Evolutionary conservation across 2,888 invertebrate genomes (phyloP).

Genomic region (Brenthis daphne): DNA sequence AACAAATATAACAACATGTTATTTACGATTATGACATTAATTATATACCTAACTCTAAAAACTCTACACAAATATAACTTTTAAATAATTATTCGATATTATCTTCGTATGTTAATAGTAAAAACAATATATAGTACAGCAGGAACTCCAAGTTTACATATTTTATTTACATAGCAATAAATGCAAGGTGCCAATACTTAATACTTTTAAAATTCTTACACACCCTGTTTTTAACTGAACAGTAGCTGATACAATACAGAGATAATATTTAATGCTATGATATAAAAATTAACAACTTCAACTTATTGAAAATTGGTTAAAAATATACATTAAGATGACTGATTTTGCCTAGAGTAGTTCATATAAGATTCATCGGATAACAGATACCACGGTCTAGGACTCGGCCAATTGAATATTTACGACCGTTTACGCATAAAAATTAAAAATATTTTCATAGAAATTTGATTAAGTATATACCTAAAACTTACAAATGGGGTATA

Average conservation of each 20-base stretch:
- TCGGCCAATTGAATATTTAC: too few relatives aligned
- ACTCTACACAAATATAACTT: too few relatives aligned
- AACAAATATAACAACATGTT: neutral
- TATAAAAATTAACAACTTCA: constrained; percentile 11
- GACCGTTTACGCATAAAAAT: too few relatives aligned
- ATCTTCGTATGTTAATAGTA: too few relatives aligned
- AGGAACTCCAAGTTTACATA: too few relatives aligned
- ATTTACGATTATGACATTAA: too few relatives aligned
- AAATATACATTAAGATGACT: constrained; percentile 10
- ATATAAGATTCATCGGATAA: neutral
- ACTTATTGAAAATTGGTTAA: constrained; percentile 15
- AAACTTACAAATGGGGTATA: too few relatives aligned
- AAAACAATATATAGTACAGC: too few relatives aligned
- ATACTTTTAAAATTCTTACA: neutral
- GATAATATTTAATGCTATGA: constrained; percentile 17
- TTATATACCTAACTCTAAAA: too few relatives aligned
- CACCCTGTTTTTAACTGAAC: neutral
- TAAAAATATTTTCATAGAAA: too few relatives aligned
- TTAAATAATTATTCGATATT: too few relatives aligned
- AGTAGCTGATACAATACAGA: constrained; percentile 10
- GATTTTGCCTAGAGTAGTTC: neutral
- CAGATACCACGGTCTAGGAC: neutral
- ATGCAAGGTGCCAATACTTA: neutral
- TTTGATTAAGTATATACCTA: too few relatives aligned
- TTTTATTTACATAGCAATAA: neutral